Conservation (phyloP, 2,113 vertebrate species). For the Chiloscyllium plagiosum region DNA sequence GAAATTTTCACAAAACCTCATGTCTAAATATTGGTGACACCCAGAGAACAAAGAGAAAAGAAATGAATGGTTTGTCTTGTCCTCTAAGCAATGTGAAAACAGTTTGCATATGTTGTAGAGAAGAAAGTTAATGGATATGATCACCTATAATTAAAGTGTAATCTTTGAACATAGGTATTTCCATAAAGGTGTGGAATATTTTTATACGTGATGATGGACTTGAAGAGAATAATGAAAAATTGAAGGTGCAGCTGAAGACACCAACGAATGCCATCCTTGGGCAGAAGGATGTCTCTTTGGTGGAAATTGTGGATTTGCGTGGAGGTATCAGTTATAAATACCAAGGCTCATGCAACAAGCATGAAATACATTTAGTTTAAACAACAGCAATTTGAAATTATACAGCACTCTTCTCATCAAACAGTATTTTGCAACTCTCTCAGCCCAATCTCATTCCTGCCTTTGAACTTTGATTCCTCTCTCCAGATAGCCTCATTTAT, state of each 20-base stretch:
- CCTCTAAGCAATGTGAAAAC: neutral
- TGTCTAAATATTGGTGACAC: neutral
- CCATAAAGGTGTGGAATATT: constrained; percentile 59
- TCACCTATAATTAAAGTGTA: neutral
- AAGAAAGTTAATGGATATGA: too few relatives aligned
- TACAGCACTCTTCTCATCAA: neutral
- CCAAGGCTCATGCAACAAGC: neutral
- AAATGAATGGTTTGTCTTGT: neutral
- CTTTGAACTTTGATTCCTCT: neutral
- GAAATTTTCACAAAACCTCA: neutral
- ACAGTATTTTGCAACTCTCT: neutral
- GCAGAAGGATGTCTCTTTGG: constrained; percentile 50
- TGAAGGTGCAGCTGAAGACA: constrained; percentile 52
- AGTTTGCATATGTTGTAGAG: neutral
- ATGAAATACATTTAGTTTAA: neutral
- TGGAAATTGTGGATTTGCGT: constrained; percentile 57
- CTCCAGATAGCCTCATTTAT: too few relatives aligned
- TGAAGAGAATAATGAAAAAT: constrained; percentile 65
- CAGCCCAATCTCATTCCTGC: neutral
- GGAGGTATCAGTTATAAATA: constrained; percentile 47
- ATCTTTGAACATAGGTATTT: constrained; percentile 57
- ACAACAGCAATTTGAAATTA: neutral
- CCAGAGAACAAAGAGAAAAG: neutral
- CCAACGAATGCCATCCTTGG: constrained; percentile 58
- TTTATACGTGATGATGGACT: constrained; percentile 58